Conservation (phyloP, 2,113 vertebrate genomes). For the Daubentonia madagascariensis region DNA sequence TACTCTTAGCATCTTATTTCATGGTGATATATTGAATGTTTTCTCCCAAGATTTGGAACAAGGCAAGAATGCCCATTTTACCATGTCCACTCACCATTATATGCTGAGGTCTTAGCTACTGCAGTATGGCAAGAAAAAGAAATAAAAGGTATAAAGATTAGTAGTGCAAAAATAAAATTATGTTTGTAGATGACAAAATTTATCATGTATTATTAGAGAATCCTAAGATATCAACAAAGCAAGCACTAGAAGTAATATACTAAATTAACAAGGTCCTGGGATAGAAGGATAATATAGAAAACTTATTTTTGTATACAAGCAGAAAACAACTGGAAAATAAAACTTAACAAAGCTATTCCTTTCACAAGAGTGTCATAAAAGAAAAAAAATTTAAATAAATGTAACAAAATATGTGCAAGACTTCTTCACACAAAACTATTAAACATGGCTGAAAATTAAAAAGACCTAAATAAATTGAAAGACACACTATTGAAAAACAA, state of each 20-base stretch:
- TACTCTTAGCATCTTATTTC: background rate
- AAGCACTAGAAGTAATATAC: background rate
- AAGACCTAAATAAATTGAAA: background rate
- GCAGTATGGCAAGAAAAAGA: background rate
- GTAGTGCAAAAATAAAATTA: background rate
- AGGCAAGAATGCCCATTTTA: background rate
- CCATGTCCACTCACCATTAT: background rate
- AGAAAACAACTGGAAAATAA: background rate
- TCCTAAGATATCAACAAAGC: background rate
- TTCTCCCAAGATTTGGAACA: too few species aligned
- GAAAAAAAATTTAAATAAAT: background rate
- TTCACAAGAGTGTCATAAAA: too few species aligned
- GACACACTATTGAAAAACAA: too few species aligned
- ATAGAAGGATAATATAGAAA: background rate
- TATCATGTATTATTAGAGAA: background rate
- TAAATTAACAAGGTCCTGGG: background rate
- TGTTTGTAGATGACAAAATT: background rate
- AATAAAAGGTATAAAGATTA: background rate
- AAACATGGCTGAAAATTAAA: background rate
- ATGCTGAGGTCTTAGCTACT: background rate
- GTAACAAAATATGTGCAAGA: background rate
- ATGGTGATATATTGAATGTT: background rate
- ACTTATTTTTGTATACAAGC: background rate
- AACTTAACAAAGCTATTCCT: background rate
- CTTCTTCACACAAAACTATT: background rate